Base-by-base conservation (phyloP, 2,113 vertebrate genomes). In the Myiopsitta monachus region DNA sequence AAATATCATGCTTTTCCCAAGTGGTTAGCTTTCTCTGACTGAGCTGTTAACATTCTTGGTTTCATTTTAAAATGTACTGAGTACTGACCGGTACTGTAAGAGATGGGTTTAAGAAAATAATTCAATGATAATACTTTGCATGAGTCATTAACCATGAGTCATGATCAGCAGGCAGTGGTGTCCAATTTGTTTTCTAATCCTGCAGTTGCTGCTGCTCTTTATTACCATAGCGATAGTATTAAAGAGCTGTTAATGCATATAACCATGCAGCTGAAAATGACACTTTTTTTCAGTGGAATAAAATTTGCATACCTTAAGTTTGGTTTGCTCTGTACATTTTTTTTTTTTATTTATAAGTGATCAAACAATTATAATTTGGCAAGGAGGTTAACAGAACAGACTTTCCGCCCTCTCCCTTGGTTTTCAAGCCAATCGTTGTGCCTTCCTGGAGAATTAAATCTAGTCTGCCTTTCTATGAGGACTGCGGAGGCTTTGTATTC, bases 211-310 rank as follows among this genome's bases (percentile, higher is more conserved):
- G 80, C 47, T 79, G 67, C 55, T 94, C 74, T 90, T 79, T 94
- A 96, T 96, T 96, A 63, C 95, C 95, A 95, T 96, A 95, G 94
- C 59, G 80, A 96, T 96, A 91, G 95, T 92, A 80, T 86, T 96
- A 83, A 92, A 88, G 88, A 87, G 54, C 70, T 85, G 67, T 64
- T 94, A 92, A 92, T 89, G 86, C 90, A 73, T 57, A 41, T 83
- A 91, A 90, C 57, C 74, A 87, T 4, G 1, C 73, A 92, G 55
- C 4, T 79, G 79, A 87, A 90, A 89, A 87, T 92, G 41, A 84
- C 41, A 79, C 10, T 47, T 63, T 59, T 87, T 85, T 79, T 67
- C 17, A 1, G 19, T 91, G 69, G 83, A 92, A 94, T 93, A 91
- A 91, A 87, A 96, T 96, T 93, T 92, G 74, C 96, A 91, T 96